A percentile compares a stretch with the other conserved stretches of the same genome.
These are phyloP conservation scores for Kobus ellipsiprymnus DNA, from an alignment of 2,113 vertebrate genomes.

Conservation along the genomic window DNA sequence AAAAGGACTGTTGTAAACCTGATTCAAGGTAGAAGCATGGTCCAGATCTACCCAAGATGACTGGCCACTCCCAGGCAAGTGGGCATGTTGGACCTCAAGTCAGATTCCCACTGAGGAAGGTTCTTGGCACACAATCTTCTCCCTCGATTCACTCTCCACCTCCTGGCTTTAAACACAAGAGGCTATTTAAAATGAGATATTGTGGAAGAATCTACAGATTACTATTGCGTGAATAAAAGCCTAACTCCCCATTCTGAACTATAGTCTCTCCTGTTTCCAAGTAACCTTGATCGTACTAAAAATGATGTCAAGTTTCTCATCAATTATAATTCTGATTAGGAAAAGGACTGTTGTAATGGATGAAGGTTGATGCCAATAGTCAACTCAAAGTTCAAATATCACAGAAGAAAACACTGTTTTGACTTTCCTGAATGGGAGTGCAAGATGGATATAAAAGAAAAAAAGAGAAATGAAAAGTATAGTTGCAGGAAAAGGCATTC, in stretches of 20 bases:
- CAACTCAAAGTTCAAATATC: background rate
- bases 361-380: background rate
- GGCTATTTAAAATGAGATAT: background rate
- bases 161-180: background rate
- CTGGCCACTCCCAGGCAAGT: background rate
- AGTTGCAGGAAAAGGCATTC: background rate
- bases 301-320: slow-evolving; percentile 32
- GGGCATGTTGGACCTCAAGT: background rate
- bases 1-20: background rate
- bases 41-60: background rate
- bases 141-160: background rate
- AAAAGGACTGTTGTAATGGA: background rate
- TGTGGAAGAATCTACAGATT: background rate
- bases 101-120: background rate
- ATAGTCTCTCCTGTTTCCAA: background rate
- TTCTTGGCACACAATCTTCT: background rate
- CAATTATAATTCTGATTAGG: background rate
- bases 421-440: background rate
- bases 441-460: background rate
- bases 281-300: slow-evolving; percentile 25
- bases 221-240: background rate
- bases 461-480: background rate
- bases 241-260: background rate
- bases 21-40: background rate
- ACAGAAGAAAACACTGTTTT: background rate